Evolutionary conservation across 2,888 invertebrate species (phyloP).

Genomic region (Steinernema scapterisci): DNA sequence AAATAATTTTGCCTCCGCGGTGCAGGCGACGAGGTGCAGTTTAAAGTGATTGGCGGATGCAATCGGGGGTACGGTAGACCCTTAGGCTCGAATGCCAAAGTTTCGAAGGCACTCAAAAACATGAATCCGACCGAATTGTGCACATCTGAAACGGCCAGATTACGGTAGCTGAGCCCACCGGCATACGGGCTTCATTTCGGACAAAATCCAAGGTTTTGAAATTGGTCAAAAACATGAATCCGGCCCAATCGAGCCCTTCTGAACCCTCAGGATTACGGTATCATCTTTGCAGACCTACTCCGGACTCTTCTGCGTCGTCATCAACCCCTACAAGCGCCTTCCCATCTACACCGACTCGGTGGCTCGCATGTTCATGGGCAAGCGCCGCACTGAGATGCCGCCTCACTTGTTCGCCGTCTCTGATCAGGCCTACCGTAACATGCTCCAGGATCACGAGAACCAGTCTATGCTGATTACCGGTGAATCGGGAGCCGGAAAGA

Average conservation of each 20-base stretch:
- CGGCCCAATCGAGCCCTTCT: too few species aligned
- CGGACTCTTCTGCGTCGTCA: constrained; percentile 66
- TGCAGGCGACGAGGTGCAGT: too few species aligned
- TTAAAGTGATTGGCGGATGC: background rate
- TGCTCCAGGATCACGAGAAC: constrained; percentile 79
- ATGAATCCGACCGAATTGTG: too few species aligned
- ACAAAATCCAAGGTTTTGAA: too few species aligned
- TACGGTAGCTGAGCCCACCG: too few species aligned
- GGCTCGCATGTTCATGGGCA: constrained; percentile 85
- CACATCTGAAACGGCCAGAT: too few species aligned
- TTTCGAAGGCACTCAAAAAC: too few species aligned
- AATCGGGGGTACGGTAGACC: background rate
- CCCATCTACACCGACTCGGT: constrained; percentile 66
- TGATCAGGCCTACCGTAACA: constrained; percentile 77
- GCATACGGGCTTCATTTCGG: too few species aligned
- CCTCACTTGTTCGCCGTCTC: constrained; percentile 99
- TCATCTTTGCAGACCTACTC: constrained; percentile 65
- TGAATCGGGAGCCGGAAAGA: constrained; percentile 99
- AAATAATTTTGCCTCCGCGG: background rate
- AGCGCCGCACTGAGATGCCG: constrained; percentile 98
- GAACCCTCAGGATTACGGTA: too few species aligned
- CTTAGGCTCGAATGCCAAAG: too few species aligned
- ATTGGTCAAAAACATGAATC: too few species aligned
- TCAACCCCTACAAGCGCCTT: constrained; percentile 67
- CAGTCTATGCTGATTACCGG: constrained; percentile 72